Percentiles rank a stretch among this genome's conserved stretches.
phyloP scores from a whole-genome alignment of 1,140 invertebrate species.

The Rhopalosiphum maidis region DNA sequence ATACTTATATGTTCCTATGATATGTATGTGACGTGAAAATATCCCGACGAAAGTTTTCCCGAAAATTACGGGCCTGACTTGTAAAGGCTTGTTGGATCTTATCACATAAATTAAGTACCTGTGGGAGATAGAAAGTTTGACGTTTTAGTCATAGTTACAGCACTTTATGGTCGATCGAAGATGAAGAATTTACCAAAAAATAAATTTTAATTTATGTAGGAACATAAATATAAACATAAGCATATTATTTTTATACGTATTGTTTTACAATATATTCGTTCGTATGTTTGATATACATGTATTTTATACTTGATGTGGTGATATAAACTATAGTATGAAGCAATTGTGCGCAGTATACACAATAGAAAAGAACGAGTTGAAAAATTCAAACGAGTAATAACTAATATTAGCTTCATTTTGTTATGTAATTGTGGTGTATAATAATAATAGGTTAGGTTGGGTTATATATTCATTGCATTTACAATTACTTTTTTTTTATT shows the following conservation, averaged over 20 bases:
- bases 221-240: background rate
- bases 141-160: background rate
- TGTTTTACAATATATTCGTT: background rate
- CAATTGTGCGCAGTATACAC: no score
- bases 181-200: background rate
- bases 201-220: background rate
- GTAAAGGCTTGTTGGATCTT: background rate
- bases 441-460: no score
- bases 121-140: background rate
- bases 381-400: background rate
- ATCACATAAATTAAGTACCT: background rate
- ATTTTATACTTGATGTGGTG: no score
- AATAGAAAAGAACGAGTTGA: background rate
- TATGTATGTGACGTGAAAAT: background rate
- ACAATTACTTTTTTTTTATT: background rate
- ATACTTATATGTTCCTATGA: background rate
- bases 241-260: background rate
- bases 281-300: no score
- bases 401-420: background rate
- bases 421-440: background rate
- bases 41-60: background rate
- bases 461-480: no score
- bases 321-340: no score
- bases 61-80: background rate
- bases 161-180: background rate